phyloP scores from a whole-genome alignment of 2,888 invertebrate species.

The Erynnis tages region DNA sequence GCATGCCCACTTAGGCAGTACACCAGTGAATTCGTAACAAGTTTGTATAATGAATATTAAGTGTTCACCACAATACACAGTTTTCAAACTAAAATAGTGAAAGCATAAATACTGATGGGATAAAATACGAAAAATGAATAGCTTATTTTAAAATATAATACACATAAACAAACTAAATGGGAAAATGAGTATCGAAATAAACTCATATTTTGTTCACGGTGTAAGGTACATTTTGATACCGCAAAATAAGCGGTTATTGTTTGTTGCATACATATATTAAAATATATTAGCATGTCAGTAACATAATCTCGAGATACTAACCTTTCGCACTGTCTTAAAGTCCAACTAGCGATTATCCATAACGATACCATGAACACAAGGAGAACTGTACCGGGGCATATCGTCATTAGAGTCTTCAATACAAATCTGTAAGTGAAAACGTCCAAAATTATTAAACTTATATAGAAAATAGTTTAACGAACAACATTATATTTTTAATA shows the following conservation, averaged over 20 bases:
- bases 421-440: conserved; percentile 88
- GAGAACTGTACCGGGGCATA: conserved; percentile 98
- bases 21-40: conserved; percentile 52
- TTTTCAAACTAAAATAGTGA: conserved; percentile 51
- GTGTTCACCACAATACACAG: conserved; percentile 40
- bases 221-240: conserved; percentile 16
- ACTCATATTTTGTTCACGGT: conserved; percentile 3
- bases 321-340: conserved; percentile 99
- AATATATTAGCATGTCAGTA: conserved; percentile 16
- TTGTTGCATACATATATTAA: conserved; percentile 4
- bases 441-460: too few relatives aligned
- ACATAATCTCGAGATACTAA: conserved; percentile 68
- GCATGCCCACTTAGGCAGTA: conserved; percentile 72
- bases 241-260: conserved; percentile 19
- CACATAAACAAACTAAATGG: conserved; percentile 39
- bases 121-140: conserved; percentile 39
- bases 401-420: conserved; percentile 99
- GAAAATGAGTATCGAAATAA: conserved; percentile 35
- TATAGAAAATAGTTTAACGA: too few relatives aligned
- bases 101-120: conserved; percentile 56
- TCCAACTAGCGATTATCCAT: conserved; percentile 99
- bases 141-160: conserved; percentile 33
- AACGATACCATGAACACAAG: conserved; percentile 99
- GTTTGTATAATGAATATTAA: conserved; percentile 44
- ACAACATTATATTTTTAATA: too few relatives aligned